Conservation (phyloP, 2,113 vertebrate species). For the Helogale parvula region DNA sequence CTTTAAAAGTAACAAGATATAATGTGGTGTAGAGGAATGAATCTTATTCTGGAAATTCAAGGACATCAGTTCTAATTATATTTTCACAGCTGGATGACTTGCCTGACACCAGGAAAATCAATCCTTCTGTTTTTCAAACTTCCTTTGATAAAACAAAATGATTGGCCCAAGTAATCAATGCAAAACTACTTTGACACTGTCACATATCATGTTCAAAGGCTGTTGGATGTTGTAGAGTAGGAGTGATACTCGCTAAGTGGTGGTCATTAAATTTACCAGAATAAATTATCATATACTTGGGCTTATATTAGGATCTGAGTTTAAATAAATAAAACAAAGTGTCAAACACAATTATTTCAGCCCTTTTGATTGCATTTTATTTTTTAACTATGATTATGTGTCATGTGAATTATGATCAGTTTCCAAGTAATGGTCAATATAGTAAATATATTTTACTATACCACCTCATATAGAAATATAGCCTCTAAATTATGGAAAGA, state of each 20-base stretch:
- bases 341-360: neutral
- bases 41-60: conserved; percentile 3
- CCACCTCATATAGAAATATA: neutral
- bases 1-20: neutral
- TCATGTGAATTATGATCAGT: neutral
- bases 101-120: neutral
- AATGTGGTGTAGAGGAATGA: neutral
- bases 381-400: neutral
- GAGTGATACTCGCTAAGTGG: neutral
- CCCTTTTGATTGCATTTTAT: neutral
- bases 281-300: neutral
- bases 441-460: neutral
- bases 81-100: neutral
- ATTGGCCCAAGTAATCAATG: neutral
- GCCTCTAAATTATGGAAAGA: neutral
- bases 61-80: neutral
- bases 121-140: neutral
- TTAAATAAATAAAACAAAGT: neutral
- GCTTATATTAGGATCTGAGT: neutral
- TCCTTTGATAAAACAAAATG: neutral
- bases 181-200: neutral
- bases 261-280: neutral
- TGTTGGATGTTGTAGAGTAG: neutral
- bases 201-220: neutral
- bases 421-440: neutral